Evolutionary conservation across 2,888 invertebrate genomes (phyloP), one percentile per base, ranked within the genome.

Genomic region (Spisula subtruncata): DNA sequence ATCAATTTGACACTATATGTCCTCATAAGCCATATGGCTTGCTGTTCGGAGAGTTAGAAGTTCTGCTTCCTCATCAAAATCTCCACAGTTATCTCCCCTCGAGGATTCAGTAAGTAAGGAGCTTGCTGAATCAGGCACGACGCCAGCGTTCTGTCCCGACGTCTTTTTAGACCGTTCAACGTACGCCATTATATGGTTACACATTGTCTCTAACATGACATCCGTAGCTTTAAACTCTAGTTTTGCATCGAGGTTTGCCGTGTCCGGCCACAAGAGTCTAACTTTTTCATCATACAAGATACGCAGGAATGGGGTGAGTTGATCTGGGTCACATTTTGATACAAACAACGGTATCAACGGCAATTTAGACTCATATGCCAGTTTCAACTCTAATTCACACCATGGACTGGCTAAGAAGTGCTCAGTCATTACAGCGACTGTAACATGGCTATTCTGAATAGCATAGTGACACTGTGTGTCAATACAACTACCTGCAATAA

Each of bases 401-500:
- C 81, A 81, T 29, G 54, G 25, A 14, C 81, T 81, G 12, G 51
- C 20, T 48, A 81, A 14, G 51, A 81, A 81, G 54, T 81, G 54
- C 14, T 81, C 81, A 4, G 81, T 81, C 54, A 81, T 51, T 1
- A 81, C 29, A 54, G 81, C 81, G 16, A 81, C 54, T 51, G 81
- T 81, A 16, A 81, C 81, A n/a, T 81, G 81, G 16, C 81, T 81
- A 32, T 81, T 51, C 29, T 16, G 25, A 51, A 81, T 81, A 25
- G 81, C 81, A 12, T 51, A 0, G 8, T 51, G n/a, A 29, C 81
- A 81, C 29, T 51, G 51, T 0, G 54, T 54, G 25, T 81, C 81
- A 81, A 81, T 81, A 81, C 54, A 54, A 16, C 51, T 81, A 14
- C 81, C 81, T 29, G 81, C 81, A 14, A 81, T 25, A 54, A 81